phyloP scores from a whole-genome alignment of 2,113 vertebrate genomes.

The Typhlomys cinereus region DNA sequence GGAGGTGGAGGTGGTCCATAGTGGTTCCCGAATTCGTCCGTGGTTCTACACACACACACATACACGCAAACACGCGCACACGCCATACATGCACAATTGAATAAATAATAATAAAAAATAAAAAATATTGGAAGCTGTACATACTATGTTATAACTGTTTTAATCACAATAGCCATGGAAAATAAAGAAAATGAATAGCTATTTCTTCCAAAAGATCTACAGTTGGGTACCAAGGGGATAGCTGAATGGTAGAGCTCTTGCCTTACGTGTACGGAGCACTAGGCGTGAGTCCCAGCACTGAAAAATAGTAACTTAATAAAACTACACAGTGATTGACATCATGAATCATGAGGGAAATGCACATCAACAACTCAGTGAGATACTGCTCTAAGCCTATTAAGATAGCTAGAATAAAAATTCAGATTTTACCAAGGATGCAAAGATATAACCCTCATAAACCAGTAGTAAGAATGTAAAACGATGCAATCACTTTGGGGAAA shows the following conservation, averaged over 20 bases:
- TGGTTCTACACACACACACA: too few species aligned
- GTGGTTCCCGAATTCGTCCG: too few species aligned
- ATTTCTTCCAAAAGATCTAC: neutral
- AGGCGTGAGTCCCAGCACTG: neutral
- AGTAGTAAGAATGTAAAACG: neutral
- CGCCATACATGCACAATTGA: too few species aligned
- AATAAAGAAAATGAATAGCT: neutral
- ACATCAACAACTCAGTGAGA: neutral
- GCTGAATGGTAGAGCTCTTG: neutral
- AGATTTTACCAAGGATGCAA: neutral
- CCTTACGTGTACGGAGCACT: too few species aligned
- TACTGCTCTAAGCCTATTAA: neutral
- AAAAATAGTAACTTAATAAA: neutral
- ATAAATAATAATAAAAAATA: too few species aligned
- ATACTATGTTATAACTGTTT: neutral
- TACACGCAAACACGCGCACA: too few species aligned
- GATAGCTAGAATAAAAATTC: neutral
- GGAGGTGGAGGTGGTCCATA: too few species aligned
- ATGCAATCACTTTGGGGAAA: too few species aligned
- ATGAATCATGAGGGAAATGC: neutral
- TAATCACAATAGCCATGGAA: neutral
- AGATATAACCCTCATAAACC: neutral
- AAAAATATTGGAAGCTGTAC: too few species aligned
- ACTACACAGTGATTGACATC: neutral
- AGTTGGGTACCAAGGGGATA: neutral